phyloP scores from a whole-genome alignment of 2,888 invertebrate genomes.

The Drosophila pseudotakahashii region DNA sequence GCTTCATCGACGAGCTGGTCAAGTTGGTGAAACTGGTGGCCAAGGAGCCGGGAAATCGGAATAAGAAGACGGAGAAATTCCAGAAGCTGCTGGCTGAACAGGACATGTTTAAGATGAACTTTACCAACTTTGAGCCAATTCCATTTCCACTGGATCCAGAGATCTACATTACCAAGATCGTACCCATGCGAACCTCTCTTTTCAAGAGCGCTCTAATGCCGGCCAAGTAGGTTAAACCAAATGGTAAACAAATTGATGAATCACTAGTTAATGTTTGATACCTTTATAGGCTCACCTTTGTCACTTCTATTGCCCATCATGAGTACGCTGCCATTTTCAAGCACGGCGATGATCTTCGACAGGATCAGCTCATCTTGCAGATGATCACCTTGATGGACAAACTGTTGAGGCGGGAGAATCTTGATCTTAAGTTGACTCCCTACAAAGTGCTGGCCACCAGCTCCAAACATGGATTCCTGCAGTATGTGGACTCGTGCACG shows the following conservation, averaged over 20 bases:
- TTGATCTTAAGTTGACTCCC: constrained; percentile 98
- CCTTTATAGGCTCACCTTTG: constrained; percentile 89
- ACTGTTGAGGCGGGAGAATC: constrained; percentile 95
- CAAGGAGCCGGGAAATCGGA: constrained; percentile 95
- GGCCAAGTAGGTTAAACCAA: constrained; percentile 85
- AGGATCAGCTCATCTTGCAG: constrained; percentile 98
- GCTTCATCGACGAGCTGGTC: constrained; percentile 96
- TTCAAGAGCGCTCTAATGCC: constrained; percentile 99
- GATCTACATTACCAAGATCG: constrained; percentile 93
- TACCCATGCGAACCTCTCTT: constrained; percentile 94
- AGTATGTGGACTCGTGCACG: constrained; percentile 96
- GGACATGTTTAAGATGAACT: constrained; percentile 93
- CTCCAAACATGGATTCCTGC: constrained; percentile 97
- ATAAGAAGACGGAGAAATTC: constrained; percentile 95
- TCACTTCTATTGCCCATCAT: constrained; percentile 89
- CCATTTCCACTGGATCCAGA: constrained; percentile 98
- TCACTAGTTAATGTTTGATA: no score
- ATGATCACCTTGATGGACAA: constrained; percentile 99
- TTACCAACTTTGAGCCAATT: constrained; percentile 95
- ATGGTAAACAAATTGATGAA: rapidly evolving
- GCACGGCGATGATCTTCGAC: constrained; percentile 98
- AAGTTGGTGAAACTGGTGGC: constrained; percentile 94
- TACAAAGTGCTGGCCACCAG: constrained; percentile 98
- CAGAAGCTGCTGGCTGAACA: constrained; percentile 93
- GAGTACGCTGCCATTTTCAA: constrained; percentile 98